Percentiles rank a stretch among this genome's conserved stretches.
Conservation (phyloP, 2,888 invertebrate genomes). For the Synanthedon andrenaeformis region DNA sequence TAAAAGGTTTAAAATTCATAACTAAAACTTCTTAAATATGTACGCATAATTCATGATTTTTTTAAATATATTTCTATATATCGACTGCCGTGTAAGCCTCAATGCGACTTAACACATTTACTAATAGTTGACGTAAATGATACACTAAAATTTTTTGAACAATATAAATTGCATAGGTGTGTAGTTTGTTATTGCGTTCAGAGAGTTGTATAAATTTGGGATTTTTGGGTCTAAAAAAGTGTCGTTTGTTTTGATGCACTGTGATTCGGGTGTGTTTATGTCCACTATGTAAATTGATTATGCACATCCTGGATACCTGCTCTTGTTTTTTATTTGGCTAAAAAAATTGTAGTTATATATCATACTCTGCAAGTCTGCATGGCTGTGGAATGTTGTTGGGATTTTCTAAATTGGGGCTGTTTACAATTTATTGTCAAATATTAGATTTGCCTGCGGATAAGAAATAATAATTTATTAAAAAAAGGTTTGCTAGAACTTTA, state of each 20-base stretch:
- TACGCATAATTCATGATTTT: no score
- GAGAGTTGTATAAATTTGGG: neutral
- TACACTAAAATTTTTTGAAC: slow-evolving; percentile 1
- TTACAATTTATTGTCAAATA: slow-evolving; percentile 23
- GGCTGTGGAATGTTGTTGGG: slow-evolving; percentile 52
- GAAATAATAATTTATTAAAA: neutral
- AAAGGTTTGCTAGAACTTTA: neutral
- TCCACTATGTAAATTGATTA: slow-evolving; percentile 51
- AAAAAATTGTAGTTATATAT: slow-evolving; percentile 43
- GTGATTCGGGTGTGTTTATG: slow-evolving; percentile 28
- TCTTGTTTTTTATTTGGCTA: slow-evolving; percentile 44
- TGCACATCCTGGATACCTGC: slow-evolving; percentile 54
- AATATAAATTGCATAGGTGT: no score
- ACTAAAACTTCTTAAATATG: no score
- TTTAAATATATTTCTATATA: slow-evolving; percentile 1
- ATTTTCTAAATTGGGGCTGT: neutral
- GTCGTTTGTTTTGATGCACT: slow-evolving; percentile 11
- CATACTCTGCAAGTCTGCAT: slow-evolving; percentile 59
- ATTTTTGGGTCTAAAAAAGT: neutral
- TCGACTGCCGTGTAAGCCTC: slow-evolving; percentile 57
- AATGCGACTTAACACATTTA: slow-evolving; percentile 58
- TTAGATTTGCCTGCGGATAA: slow-evolving; percentile 29
- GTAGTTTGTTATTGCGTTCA: neutral
- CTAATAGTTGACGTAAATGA: slow-evolving; percentile 48
- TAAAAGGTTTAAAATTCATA: no score